Percentiles rank a stretch among this genome's conserved stretches.
phyloP scores from a whole-genome alignment of 2,113 vertebrate genomes.

The Condylura cristata region DNA sequence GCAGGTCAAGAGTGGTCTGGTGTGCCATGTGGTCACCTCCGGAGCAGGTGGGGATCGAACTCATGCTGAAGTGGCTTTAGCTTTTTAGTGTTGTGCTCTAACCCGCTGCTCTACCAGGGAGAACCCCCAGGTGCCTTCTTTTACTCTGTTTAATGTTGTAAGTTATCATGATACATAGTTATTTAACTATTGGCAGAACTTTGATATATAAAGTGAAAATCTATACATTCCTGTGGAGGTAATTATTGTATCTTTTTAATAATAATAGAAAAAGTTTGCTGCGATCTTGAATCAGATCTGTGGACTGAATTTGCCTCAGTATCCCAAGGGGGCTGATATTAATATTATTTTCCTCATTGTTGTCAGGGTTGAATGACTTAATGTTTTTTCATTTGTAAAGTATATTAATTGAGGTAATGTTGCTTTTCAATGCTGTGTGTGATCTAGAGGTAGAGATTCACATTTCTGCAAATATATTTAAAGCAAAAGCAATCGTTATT shows the following conservation, averaged over 20 bases:
- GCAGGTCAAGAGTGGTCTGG: no score
- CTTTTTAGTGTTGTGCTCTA: no score
- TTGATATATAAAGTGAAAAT: neutral
- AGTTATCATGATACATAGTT: neutral
- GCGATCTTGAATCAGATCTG: neutral
- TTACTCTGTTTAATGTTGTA: neutral
- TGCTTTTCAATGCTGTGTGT: no score
- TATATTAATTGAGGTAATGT: no score
- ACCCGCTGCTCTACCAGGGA: no score
- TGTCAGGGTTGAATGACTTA: slow-evolving; percentile 6
- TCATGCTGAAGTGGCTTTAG: no score
- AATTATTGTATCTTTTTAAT: slow-evolving; percentile 1
- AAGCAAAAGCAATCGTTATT: neutral
- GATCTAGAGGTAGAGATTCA: no score
- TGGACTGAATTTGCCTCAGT: neutral
- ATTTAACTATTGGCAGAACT: slow-evolving; percentile 16
- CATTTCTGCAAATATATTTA: neutral
- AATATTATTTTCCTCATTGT: neutral
- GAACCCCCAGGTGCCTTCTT: neutral
- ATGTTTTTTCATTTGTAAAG: neutral
- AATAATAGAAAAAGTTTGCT: neutral
- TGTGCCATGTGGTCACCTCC: no score
- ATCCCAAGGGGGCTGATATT: neutral
- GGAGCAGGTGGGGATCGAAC: no score
- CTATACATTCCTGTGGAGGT: neutral